phyloP scores from a whole-genome alignment of 2,888 invertebrate species.

The Gonocerus acuteangulatus region DNA sequence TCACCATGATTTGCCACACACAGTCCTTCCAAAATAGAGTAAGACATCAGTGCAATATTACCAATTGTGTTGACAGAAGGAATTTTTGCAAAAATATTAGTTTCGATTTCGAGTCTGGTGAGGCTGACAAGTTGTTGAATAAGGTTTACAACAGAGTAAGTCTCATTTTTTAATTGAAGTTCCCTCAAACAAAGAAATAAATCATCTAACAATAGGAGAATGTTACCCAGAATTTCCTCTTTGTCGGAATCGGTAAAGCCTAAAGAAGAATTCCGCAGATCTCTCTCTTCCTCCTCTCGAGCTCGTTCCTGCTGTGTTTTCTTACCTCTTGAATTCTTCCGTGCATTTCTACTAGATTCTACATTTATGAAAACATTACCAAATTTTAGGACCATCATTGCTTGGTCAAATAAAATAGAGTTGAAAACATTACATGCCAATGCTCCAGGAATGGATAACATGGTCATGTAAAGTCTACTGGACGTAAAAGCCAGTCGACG shows the following conservation, averaged over 20 bases:
- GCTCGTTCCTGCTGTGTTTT: slow-evolving; percentile 7
- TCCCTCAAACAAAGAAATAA: slow-evolving; percentile 43
- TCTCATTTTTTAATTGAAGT: slow-evolving; percentile 45
- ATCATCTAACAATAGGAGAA: slow-evolving; percentile 41
- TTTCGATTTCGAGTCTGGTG: slow-evolving; percentile 41
- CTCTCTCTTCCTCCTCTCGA: slow-evolving; percentile 5
- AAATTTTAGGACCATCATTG: slow-evolving; percentile 41
- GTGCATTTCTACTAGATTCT: too few species aligned
- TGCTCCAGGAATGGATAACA: slow-evolving; percentile 58
- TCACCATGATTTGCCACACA: slow-evolving; percentile 46
- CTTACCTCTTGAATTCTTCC: slow-evolving; percentile 1
- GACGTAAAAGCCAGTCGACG: slow-evolving; percentile 44
- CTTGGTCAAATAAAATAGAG: slow-evolving; percentile 53
- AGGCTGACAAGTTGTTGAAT: slow-evolving; percentile 43
- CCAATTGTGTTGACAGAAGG: slow-evolving; percentile 20
- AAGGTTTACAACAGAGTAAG: slow-evolving; percentile 44
- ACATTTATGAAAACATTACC: too few species aligned
- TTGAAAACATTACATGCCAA: slow-evolving; percentile 60
- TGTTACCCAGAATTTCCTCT: slow-evolving; percentile 14
- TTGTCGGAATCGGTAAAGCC: slow-evolving; percentile 2
- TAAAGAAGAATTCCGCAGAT: neutral
- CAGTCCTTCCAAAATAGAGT: slow-evolving; percentile 42
- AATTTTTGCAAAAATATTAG: slow-evolving; percentile 17
- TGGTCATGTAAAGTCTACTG: slow-evolving; percentile 54
- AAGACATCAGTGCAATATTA: slow-evolving; percentile 41